Conservation (phyloP, 2,888 invertebrate species). For the Tubulanus polymorphus region DNA sequence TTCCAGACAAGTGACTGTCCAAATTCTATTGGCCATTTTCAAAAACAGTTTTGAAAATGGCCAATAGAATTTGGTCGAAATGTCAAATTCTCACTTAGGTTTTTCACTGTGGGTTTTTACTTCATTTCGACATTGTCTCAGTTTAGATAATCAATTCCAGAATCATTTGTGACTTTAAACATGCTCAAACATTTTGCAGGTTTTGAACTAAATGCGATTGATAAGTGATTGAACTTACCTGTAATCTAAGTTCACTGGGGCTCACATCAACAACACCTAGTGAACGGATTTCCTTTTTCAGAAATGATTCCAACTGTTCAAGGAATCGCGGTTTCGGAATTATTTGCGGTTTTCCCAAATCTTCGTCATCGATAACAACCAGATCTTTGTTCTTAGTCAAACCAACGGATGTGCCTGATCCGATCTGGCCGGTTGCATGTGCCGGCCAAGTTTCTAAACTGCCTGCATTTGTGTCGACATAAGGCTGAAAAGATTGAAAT, state of each 20-base stretch:
- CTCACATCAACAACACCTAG: conserved; percentile 43
- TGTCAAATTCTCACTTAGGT: too few relatives aligned
- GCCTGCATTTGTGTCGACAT: conserved; percentile 45
- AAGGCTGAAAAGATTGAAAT: conserved; percentile 38
- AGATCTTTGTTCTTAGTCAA: conserved; percentile 46
- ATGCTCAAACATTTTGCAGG: neutral
- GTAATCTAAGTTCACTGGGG: conserved; percentile 48
- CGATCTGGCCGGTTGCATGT: conserved; percentile 46
- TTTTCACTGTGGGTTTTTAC: too few relatives aligned
- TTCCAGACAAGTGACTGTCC: too few relatives aligned
- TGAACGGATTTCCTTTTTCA: conserved; percentile 46
- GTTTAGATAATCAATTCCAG: too few relatives aligned
- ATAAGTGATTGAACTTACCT: conserved; percentile 35
- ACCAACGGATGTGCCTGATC: conserved; percentile 32
- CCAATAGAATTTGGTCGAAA: too few relatives aligned
- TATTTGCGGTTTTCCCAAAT: conserved; percentile 39
- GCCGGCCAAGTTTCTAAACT: conserved; percentile 53
- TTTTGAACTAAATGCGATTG: too few relatives aligned
- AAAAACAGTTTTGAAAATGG: too few relatives aligned
- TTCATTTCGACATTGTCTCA: too few relatives aligned
- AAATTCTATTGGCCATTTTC: too few relatives aligned
- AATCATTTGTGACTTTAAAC: neutral
- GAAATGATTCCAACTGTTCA: conserved; percentile 48
- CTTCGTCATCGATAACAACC: conserved; percentile 42
- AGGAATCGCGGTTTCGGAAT: conserved; percentile 51